phyloP scores from a whole-genome alignment of 1,140 invertebrate genomes.

The Delia radicum region DNA sequence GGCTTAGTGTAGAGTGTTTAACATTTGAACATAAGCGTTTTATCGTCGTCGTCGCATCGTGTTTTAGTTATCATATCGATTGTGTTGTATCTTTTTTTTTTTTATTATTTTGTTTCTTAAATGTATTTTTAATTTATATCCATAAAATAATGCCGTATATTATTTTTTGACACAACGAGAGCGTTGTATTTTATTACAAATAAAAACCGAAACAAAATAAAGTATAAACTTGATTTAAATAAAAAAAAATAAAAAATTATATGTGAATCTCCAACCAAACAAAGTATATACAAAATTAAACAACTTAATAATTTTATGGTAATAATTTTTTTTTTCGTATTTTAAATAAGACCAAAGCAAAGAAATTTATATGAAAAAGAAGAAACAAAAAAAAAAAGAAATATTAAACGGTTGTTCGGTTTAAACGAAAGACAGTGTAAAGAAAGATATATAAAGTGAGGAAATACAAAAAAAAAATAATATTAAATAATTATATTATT shows the following conservation, averaged over 20 bases:
- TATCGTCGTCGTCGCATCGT: neutral
- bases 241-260: neutral
- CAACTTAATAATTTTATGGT: neutral
- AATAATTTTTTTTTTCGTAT: too few species aligned
- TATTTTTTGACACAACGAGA: neutral
- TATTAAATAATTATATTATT: neutral
- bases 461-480: neutral
- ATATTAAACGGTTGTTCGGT: neutral
- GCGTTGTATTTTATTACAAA: neutral
- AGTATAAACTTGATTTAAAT: neutral
- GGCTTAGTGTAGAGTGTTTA: constrained; percentile 15
- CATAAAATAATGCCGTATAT: neutral
- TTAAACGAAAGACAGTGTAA: neutral
- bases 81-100: neutral
- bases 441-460: neutral
- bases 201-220: neutral
- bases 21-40: neutral
- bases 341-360: constrained; percentile 5
- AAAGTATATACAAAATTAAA: neutral
- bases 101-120: neutral
- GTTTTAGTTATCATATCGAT: neutral
- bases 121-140: neutral
- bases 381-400: neutral
- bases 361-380: neutral
- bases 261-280: neutral